Base-by-base conservation (phyloP, 1,140 invertebrate genomes). In the Alviniconcha marisindica region DNA sequence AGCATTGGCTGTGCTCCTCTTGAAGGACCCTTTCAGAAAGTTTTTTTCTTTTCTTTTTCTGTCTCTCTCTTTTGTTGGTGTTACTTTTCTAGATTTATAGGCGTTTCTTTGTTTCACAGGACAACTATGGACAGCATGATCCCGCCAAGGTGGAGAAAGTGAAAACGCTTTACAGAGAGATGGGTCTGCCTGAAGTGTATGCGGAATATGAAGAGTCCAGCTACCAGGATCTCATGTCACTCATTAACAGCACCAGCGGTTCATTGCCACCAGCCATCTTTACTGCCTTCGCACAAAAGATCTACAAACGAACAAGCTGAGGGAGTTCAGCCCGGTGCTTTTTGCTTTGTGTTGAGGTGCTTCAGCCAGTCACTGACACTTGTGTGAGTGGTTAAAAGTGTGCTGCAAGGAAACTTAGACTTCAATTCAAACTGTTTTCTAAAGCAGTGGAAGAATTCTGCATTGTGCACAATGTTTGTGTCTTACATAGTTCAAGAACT, bases 181-280 rank as follows among this genome's bases (percentile, higher is more conserved):
- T 99, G 1, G 95, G 96, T 83, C 90, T 99, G 33, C 95, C 96
- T 38, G 94, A 96, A 56, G 96, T 96, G 0, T 98, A 96, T 91
- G 94, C 95, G 0, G 95, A 96, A 33, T 98, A 97, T 87, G 97
- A 98, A 94, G 97, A 98, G 92, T 95, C 96, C 86, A 92, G 91
- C 86, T 93, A 90, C 83, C 73, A 88, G 63, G 85, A 90, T 42
- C 81, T 94, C 2, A 84, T 85, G 54, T 71, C 85, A 2, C 76
- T 91, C 18, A 93, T 93, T 66, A 88, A 93, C 31, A 85, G 86
- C 81, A 84, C 83, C 38, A 84, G 78, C 77, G 83, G 83, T 33
- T 48, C 86, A 28, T 77, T 93, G 73, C 91, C 92, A 5, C 87
- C 92, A 85, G 83, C 91, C 77, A 88, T 93, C 69, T 93, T 94